Conservation (phyloP, 1,140 invertebrate genomes). For the Brachionus sp. region DNA sequence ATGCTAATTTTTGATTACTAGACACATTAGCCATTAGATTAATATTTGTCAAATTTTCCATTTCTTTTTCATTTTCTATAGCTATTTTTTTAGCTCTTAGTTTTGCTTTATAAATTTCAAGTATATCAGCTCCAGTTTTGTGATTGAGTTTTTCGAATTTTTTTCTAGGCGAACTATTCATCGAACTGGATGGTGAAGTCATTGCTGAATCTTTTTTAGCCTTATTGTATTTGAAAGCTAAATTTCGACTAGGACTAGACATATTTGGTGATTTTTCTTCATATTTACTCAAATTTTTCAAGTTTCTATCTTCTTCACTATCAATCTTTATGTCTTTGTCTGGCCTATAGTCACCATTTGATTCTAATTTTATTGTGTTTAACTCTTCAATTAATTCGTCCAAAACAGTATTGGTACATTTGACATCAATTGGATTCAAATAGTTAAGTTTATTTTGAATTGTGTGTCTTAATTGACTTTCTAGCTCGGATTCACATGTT, state of each 20-base stretch:
- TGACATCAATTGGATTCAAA: neutral
- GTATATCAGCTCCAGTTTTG: slow-evolving; percentile 28
- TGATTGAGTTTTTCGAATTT: slow-evolving; percentile 37
- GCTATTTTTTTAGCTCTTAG: neutral
- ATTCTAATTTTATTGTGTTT: neutral
- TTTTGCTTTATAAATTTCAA: slow-evolving; percentile 35
- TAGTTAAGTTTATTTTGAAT: slow-evolving; percentile 23
- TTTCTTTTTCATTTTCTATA: slow-evolving; percentile 22
- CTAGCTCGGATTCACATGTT: slow-evolving; percentile 28
- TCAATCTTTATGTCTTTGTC: neutral
- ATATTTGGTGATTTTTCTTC: neutral
- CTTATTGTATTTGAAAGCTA: slow-evolving; percentile 12
- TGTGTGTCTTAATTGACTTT: neutral
- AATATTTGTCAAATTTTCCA: slow-evolving; percentile 18
- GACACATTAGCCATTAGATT: neutral
- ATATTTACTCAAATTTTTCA: neutral
- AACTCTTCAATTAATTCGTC: slow-evolving; percentile 27
- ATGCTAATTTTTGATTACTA: neutral
- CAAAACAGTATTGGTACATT: slow-evolving; percentile 23
- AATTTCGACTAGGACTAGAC: slow-evolving; percentile 8
- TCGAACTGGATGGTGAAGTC: slow-evolving; percentile 3
- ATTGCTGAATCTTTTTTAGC: neutral
- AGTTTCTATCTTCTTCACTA: neutral
- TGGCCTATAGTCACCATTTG: neutral
- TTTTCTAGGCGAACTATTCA: slow-evolving; percentile 33